A percentile compares a stretch with the other conserved stretches of the same genome.
Evolutionary conservation across 30 jellyfish, hydroid and myxozoan species (phyloP).

Genomic region (Aurelia sp.): DNA sequence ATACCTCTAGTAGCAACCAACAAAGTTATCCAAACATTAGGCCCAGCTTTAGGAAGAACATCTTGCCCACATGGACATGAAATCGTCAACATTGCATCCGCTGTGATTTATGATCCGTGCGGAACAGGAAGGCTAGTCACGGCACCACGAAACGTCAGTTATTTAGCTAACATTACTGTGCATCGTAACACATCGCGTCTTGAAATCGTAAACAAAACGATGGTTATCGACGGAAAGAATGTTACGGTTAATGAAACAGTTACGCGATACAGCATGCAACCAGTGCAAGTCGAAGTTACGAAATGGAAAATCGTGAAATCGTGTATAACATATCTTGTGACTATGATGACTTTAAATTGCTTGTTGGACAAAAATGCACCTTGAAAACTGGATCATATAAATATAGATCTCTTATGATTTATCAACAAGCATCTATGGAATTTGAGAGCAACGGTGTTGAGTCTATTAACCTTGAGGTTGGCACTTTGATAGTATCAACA

Average conservation of each 20-base stretch:
- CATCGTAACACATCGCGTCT: slow-evolving; percentile 29
- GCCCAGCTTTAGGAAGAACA: slow-evolving; percentile 43
- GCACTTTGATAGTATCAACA: slow-evolving; percentile 14
- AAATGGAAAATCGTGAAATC: slow-evolving; percentile 63
- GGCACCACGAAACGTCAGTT: slow-evolving; percentile 60
- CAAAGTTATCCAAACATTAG: slow-evolving; percentile 26
- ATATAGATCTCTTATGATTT: slow-evolving; percentile 28
- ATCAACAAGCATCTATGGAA: slow-evolving; percentile 48
- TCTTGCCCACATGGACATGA: slow-evolving; percentile 77
- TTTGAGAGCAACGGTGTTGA: slow-evolving; percentile 48
- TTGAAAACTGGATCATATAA: slow-evolving; percentile 43
- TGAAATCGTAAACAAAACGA: slow-evolving; percentile 4
- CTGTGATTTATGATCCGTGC: slow-evolving; percentile 57
- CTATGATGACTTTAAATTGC: slow-evolving; percentile 35
- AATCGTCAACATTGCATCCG: slow-evolving; percentile 44
- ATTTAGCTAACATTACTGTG: slow-evolving; percentile 29
- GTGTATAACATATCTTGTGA: slow-evolving; percentile 51
- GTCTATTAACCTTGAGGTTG: slow-evolving; percentile 8
- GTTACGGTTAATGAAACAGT: slow-evolving; percentile 10
- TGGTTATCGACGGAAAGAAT: neutral
- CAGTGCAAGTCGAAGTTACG: slow-evolving; percentile 47
- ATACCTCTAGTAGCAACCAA: slow-evolving; percentile 41
- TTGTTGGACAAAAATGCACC: slow-evolving; percentile 63
- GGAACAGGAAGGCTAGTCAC: slow-evolving; percentile 58
- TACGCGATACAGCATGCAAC: slow-evolving; percentile 30